Conservation (phyloP, 1,140 invertebrate genomes). For the Melitaea cinxia region DNA sequence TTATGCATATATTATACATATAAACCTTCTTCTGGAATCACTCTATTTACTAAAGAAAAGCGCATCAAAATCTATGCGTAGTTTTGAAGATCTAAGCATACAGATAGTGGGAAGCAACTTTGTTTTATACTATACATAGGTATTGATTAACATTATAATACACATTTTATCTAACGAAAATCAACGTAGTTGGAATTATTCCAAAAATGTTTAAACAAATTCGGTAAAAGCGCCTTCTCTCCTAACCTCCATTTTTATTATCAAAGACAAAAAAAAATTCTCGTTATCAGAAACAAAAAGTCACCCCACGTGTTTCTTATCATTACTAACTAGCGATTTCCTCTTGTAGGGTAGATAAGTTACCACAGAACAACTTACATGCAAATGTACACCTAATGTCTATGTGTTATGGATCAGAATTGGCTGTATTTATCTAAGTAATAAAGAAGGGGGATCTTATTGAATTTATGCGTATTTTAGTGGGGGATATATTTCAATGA, state of each 20-base stretch:
- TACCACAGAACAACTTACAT: not conserved
- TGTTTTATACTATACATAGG: too few species aligned
- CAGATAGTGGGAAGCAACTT: too few species aligned
- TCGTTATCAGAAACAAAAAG: not conserved
- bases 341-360: slow-evolving; percentile 12
- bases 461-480: slow-evolving; percentile 28
- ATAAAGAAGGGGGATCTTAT: slow-evolving; percentile 11
- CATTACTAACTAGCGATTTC: slow-evolving; percentile 22
- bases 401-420: not conserved
- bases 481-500: slow-evolving; percentile 24
- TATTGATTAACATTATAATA: too few species aligned
- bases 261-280: slow-evolving; percentile 8
- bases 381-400: not conserved
- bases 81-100: too few species aligned
- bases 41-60: too few species aligned
- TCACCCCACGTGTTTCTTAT: slow-evolving; percentile 16
- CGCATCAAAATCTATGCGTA: too few species aligned
- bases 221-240: not conserved
- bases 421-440: not conserved
- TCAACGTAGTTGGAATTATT: too few species aligned
- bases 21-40: too few species aligned
- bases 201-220: not conserved
- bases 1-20: too few species aligned
- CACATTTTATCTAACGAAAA: too few species aligned
- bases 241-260: not conserved